A percentile compares a stretch with the other conserved stretches of the same genome.
phyloP scores from a whole-genome alignment of 2,797 vertebrate species.

The Chloroceryle inda region DNA sequence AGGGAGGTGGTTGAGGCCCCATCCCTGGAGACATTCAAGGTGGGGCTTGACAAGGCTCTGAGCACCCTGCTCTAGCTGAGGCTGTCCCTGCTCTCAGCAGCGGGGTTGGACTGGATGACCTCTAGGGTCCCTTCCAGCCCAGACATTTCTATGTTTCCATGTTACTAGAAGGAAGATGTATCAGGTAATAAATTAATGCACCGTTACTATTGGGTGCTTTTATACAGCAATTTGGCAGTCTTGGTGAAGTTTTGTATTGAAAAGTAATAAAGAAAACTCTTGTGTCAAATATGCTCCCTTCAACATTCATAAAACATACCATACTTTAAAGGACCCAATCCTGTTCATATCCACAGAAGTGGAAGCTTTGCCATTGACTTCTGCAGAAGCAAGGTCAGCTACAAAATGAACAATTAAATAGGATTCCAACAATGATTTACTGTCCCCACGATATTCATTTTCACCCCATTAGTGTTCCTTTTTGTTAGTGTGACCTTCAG shows the following conservation, averaged over 20 bases:
- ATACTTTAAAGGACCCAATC: not conserved
- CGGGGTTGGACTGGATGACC: too few relatives aligned
- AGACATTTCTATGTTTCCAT: too few relatives aligned
- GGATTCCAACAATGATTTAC: slow-evolving; percentile 36
- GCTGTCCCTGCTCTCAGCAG: too few relatives aligned
- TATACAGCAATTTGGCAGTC: not conserved
- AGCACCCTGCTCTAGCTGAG: too few relatives aligned
- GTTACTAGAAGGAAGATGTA: not conserved
- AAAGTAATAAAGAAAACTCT: slow-evolving; percentile 32
- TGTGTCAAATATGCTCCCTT: slow-evolving; percentile 1
- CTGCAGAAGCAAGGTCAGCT: not conserved
- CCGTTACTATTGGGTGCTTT: not conserved
- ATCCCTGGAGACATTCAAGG: too few relatives aligned
- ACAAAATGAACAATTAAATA: slow-evolving; percentile 37
- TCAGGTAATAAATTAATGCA: slow-evolving; percentile 18
- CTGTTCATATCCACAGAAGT: not conserved
- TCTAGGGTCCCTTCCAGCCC: too few relatives aligned
- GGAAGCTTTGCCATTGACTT: slow-evolving; percentile 29
- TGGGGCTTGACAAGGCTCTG: too few relatives aligned
- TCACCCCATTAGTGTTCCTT: slow-evolving; percentile 30
- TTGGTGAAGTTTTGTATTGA: not conserved
- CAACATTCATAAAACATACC: not conserved
- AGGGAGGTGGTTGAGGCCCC: too few relatives aligned
- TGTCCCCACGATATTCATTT: slow-evolving; percentile 4
- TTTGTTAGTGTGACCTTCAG: slow-evolving; percentile 25